A percentile compares a stretch with the other conserved stretches of the same genome.
phyloP scores from a whole-genome alignment of 2,113 vertebrate species.

The Uria aalge region DNA sequence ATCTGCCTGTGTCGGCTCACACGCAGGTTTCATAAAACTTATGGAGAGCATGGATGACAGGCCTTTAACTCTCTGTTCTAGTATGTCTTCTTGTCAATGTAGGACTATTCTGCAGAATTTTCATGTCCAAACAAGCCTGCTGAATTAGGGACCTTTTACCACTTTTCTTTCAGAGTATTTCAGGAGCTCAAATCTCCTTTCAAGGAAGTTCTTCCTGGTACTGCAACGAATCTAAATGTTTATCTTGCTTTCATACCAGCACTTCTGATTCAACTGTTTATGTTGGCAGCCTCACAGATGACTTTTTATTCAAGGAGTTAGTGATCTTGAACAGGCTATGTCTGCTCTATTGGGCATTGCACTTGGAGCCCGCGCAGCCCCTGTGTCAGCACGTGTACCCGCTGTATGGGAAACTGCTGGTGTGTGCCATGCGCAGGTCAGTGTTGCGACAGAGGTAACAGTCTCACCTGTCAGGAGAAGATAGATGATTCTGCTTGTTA shows the following conservation, averaged over 20 bases:
- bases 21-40: background rate
- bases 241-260: background rate
- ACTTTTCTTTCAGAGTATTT: background rate
- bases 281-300: background rate
- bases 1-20: too few relatives aligned
- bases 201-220: background rate
- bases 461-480: background rate
- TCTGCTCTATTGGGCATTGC: background rate
- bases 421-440: rapidly evolving
- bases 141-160: background rate
- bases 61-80: background rate
- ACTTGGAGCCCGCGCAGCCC: rapidly evolving
- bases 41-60: background rate
- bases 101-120: background rate
- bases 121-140: background rate
- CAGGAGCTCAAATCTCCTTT: background rate
- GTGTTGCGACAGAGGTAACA: rapidly evolving
- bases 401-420: background rate
- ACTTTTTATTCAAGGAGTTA: background rate
- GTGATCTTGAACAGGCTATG: background rate
- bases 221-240: background rate
- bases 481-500: background rate
- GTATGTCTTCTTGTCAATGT: background rate
- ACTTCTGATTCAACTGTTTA: constrained; percentile 3
- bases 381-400: rapidly evolving